Evolutionary conservation across 2,888 invertebrate species (phyloP).

Genomic region (Hoplodrina blanda): DNA sequence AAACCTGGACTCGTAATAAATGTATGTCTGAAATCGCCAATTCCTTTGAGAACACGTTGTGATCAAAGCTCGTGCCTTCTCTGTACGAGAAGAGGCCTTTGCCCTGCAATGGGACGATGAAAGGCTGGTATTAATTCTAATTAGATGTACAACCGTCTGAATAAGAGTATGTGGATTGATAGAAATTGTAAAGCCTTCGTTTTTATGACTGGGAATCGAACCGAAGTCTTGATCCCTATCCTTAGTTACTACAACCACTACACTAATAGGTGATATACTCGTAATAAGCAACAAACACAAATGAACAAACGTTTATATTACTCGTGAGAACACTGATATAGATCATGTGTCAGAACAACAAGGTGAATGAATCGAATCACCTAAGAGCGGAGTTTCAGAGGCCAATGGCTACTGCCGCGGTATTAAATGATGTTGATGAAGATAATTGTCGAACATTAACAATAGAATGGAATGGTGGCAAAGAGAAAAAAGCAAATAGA

Average conservation of each 20-base stretch:
- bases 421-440: not conserved
- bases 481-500: not conserved
- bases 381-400: constrained; percentile 17
- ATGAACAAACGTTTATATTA: constrained; percentile 19
- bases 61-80: no score
- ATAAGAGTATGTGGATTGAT: no score
- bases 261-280: constrained; percentile 24
- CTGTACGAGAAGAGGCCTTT: no score
- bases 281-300: constrained; percentile 48
- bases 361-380: constrained; percentile 48
- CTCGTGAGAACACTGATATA: constrained; percentile 47
- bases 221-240: not conserved
- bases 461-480: constrained; percentile 1
- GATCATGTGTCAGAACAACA: constrained; percentile 37
- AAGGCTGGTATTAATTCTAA: no score
- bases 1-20: no score
- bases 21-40: no score
- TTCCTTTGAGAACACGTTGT: no score
- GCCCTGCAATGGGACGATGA: no score
- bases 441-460: not conserved
- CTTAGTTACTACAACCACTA: constrained; percentile 1
- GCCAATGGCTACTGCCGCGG: constrained; percentile 16
- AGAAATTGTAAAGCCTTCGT: no score
- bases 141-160: no score
- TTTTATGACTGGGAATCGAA: not conserved